Conservation (phyloP, 2,797 vertebrate genomes). For the Epinephelus malabaricus region DNA sequence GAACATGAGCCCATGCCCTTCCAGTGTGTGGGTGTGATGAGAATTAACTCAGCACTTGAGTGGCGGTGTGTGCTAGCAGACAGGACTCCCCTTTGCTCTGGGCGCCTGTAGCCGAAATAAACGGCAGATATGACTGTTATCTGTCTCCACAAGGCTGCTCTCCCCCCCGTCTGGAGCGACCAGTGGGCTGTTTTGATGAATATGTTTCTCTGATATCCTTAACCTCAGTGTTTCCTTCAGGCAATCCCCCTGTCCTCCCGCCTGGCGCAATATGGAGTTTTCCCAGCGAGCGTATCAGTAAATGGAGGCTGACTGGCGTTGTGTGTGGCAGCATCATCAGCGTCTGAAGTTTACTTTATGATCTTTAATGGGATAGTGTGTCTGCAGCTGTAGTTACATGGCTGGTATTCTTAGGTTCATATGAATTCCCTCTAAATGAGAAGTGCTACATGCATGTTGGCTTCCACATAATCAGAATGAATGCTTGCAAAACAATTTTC, state of each 20-base stretch:
- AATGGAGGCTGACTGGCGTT: slow-evolving; percentile 48
- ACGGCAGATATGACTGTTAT: slow-evolving; percentile 65
- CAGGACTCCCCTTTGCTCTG: slow-evolving; percentile 32
- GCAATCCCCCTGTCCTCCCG: slow-evolving; percentile 25
- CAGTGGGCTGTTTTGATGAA: slow-evolving; percentile 67
- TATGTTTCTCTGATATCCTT: slow-evolving; percentile 72
- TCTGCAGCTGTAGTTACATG: slow-evolving; percentile 12
- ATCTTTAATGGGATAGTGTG: slow-evolving; percentile 20
- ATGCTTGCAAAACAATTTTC: background rate
- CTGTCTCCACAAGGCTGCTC: slow-evolving; percentile 63
- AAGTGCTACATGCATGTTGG: background rate
- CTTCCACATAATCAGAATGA: background rate
- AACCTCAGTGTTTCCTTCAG: slow-evolving; percentile 66
- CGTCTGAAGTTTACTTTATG: slow-evolving; percentile 25
- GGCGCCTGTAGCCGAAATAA: slow-evolving; percentile 60
- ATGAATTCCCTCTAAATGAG: background rate
- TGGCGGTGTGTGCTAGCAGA: slow-evolving; percentile 18
- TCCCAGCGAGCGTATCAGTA: slow-evolving; percentile 41
- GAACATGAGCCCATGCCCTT: slow-evolving; percentile 29
- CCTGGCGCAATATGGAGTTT: slow-evolving; percentile 44
- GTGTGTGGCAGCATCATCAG: slow-evolving; percentile 30
- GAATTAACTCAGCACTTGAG: slow-evolving; percentile 56
- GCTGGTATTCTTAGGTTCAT: background rate
- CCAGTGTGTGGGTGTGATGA: slow-evolving; percentile 48
- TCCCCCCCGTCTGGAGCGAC: slow-evolving; percentile 47